Percentiles rank a stretch among this genome's conserved stretches.
Evolutionary conservation across 2,888 invertebrate genomes (phyloP).

Genomic region (Cyclophora albipunctata): DNA sequence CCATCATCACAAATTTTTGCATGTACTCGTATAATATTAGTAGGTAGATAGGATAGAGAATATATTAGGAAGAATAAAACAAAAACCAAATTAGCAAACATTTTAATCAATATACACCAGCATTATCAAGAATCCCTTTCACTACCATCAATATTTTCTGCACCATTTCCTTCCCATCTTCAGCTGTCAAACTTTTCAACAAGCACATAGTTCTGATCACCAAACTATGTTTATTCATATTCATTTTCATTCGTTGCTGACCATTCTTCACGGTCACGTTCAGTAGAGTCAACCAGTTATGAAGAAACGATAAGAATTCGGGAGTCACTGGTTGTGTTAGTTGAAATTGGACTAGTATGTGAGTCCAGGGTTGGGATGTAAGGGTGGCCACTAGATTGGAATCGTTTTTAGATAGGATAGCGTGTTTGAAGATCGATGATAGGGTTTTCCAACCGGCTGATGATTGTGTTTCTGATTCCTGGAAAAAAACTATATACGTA

Average conservation of each 20-base stretch:
- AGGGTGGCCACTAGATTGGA: slow-evolving; percentile 45
- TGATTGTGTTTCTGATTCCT: slow-evolving; percentile 53
- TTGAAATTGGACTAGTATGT: slow-evolving; percentile 56
- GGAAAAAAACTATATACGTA: slow-evolving; percentile 3
- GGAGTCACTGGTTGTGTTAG: slow-evolving; percentile 45
- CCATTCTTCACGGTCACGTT: slow-evolving; percentile 46
- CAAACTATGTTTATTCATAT: slow-evolving; percentile 45
- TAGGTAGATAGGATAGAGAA: no score
- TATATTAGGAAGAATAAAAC: no score
- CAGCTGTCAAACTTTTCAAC: slow-evolving; percentile 35
- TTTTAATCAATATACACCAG: slow-evolving; percentile 15
- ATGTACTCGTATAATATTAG: no score
- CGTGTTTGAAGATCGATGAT: slow-evolving; percentile 56
- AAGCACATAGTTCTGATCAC: slow-evolving; percentile 44
- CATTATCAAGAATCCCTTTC: slow-evolving; percentile 42
- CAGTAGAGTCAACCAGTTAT: slow-evolving; percentile 53
- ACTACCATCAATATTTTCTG: slow-evolving; percentile 36
- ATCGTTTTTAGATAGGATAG: slow-evolving; percentile 50
- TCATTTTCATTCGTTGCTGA: slow-evolving; percentile 31
- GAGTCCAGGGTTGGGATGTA: slow-evolving; percentile 63
- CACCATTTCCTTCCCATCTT: slow-evolving; percentile 33
- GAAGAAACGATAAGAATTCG: slow-evolving; percentile 52
- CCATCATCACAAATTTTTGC: no score
- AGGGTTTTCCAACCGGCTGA: slow-evolving; percentile 32
- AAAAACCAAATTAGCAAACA: no score